Evolutionary conservation across 2,888 invertebrate species (phyloP).

Genomic region (Lampropteryx suffumata): DNA sequence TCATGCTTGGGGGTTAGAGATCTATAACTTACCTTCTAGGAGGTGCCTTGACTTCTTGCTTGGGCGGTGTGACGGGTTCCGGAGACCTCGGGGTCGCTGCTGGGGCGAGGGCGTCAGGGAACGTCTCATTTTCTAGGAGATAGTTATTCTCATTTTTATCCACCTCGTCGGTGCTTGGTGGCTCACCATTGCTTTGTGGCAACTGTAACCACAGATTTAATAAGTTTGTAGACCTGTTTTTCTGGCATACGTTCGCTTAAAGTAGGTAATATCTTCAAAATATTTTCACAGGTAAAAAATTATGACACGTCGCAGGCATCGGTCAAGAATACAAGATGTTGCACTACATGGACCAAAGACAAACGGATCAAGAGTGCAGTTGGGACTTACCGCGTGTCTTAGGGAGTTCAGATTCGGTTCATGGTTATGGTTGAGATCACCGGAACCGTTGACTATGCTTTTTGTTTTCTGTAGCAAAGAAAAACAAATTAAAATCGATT

Average conservation of each 20-base stretch:
- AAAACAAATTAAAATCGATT: too few species aligned
- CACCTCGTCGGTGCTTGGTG: conserved; percentile 47
- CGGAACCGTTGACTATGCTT: conserved; percentile 66
- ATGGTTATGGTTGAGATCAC: conserved; percentile 76
- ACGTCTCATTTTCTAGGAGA: conserved; percentile 69
- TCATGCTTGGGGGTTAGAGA: background rate
- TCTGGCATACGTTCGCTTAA: too few species aligned
- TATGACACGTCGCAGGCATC: too few species aligned
- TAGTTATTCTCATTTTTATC: conserved; percentile 59
- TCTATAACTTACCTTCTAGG: conserved; percentile 36
- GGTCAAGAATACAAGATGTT: too few species aligned
- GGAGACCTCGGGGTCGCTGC: conserved; percentile 63
- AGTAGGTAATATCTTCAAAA: too few species aligned
- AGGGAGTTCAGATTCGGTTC: conserved; percentile 58
- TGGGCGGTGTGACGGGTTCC: conserved; percentile 38
- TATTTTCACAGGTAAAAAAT: too few species aligned
- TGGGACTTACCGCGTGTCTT: conserved; percentile 49
- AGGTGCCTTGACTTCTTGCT: conserved; percentile 35
- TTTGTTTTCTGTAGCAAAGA: conserved; percentile 60
- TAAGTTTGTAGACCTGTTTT: too few species aligned
- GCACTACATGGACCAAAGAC: too few species aligned
- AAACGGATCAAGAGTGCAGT: background rate
- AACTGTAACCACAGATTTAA: conserved; percentile 39
- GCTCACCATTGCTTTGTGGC: conserved; percentile 57
- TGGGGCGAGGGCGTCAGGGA: conserved; percentile 70